These are phyloP conservation scores for Drosophila insularis DNA, from an alignment of 1,140 invertebrate genomes.

Conservation along the genomic window DNA sequence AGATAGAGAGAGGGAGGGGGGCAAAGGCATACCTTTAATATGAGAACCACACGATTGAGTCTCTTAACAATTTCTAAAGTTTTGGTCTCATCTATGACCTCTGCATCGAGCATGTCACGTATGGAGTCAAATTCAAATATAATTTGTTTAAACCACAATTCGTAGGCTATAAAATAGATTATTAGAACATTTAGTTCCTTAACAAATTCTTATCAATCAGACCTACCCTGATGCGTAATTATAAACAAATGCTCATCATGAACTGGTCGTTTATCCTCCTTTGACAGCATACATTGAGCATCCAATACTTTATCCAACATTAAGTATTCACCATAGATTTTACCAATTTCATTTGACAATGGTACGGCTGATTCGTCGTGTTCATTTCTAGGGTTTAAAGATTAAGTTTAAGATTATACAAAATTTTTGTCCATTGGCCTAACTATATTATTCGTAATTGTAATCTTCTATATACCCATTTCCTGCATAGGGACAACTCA, in stretches of 20 bases:
- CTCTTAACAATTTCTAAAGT: conserved; percentile 96
- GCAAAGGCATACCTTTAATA: conserved; percentile 90
- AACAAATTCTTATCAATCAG: too few species aligned
- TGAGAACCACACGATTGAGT: conserved; percentile 95
- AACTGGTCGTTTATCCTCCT: conserved; percentile 87
- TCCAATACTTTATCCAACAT: conserved; percentile 94
- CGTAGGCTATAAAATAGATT: conserved; percentile 89
- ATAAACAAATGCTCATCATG: conserved; percentile 99
- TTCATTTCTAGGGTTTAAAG: conserved; percentile 43
- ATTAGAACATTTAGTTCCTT: background rate
- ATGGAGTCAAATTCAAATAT: conserved; percentile 98
- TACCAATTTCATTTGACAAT: conserved; percentile 86
- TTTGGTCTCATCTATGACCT: conserved; percentile 93
- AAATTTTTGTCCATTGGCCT: too few species aligned
- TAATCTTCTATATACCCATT: conserved; percentile 51
- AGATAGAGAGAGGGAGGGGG: too few species aligned
- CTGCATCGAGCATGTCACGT: conserved; percentile 89
- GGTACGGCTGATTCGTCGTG: conserved; percentile 74
- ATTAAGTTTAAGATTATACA: background rate
- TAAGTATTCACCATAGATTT: conserved; percentile 93
- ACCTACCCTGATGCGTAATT: conserved; percentile 96
- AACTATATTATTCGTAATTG: background rate
- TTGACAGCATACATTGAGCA: conserved; percentile 93
- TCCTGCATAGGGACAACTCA: conserved; percentile 74
- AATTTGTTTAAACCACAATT: conserved; percentile 99